Evolutionary conservation across 2,888 invertebrate species (phyloP).

Genomic region (Drosophila mimetica): DNA sequence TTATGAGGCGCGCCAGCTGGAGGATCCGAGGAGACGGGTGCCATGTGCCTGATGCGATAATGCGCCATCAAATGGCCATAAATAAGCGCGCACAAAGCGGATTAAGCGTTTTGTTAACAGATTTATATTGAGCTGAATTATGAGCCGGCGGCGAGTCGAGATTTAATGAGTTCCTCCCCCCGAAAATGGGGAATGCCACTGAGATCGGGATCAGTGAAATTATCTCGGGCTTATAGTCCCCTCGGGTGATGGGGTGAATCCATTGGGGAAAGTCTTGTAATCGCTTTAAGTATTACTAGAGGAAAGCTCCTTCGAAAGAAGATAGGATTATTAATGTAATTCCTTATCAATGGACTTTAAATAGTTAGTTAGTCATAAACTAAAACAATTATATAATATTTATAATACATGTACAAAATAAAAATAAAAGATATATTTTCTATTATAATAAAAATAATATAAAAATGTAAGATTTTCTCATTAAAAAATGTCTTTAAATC

Average conservation of each 20-base stretch:
- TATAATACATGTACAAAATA: no score
- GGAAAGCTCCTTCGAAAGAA: no score
- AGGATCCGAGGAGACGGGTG: constrained; percentile 39
- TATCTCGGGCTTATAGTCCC: constrained; percentile 9
- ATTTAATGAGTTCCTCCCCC: constrained; percentile 35
- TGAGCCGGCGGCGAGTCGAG: constrained; percentile 46
- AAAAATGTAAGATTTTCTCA: no score
- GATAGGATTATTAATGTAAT: no score
- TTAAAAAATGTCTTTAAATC: no score
- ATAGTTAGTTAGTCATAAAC: no score
- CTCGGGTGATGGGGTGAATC: neutral
- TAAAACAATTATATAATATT: no score
- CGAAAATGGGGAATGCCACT: constrained; percentile 2
- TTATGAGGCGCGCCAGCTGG: constrained; percentile 76
- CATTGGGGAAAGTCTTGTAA: neutral
- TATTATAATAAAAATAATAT: no score
- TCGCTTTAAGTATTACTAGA: neutral
- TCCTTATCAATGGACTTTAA: no score
- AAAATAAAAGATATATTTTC: no score
- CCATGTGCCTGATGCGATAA: constrained; percentile 76
- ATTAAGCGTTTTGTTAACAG: constrained; percentile 79
- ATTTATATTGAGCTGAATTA: constrained; percentile 76
- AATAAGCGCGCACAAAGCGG: constrained; percentile 75
- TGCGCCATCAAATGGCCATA: constrained; percentile 77
- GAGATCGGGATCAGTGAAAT: constrained; percentile 31